Base-by-base conservation (phyloP, 2,797 vertebrate species). In the Eutrigla gurnardus region DNA sequence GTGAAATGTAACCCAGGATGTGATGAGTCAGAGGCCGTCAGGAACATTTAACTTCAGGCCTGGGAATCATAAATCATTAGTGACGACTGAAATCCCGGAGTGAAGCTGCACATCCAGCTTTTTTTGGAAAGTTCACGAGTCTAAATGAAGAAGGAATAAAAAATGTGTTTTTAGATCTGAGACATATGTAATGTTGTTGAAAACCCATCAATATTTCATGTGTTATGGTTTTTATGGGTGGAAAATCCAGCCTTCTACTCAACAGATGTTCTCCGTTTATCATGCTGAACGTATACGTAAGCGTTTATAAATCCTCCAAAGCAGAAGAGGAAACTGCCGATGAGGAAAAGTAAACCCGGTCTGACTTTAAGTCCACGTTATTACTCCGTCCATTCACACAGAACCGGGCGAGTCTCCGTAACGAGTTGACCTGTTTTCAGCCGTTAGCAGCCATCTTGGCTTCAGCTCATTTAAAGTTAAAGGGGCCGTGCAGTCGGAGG, bases 61-160 rank as follows among this genome's bases (percentile, higher is more conserved):
- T 71, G 66, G 57, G 49, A 69, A 53, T 53, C 55, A 43, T 75
- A 1, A 80, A 75, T 77, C 66, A 77, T 54, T 0, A 15, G 3
- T 3, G n/a, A 43, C 15, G 4, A 50, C 4, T 59, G 5, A 65
- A 39, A 53, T n/a, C 10, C 18, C 18, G 3, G 2, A 2, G 10
- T 50, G 13, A 73, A 67, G 14, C 40, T 65, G 39, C 45, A 37
- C 1, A 11, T 49, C 17, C 25, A 25, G 39, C 25, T 50, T n/a
- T 37, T 7, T 2, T 12, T 49, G 47, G n/a, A 8, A 46, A 7
- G 45, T 15, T 46, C 15, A n/a, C 17, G n/a, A 50, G 11, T n/a
- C 17, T 0, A 6, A 37, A 50, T 2, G 58, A 54, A 6, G 45
- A n/a, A 1, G 12, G 25, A 25, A 25, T 25, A 25, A 25, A 25